Base-by-base conservation (phyloP, 2,113 vertebrate species). In the Perognathus longimembris region DNA sequence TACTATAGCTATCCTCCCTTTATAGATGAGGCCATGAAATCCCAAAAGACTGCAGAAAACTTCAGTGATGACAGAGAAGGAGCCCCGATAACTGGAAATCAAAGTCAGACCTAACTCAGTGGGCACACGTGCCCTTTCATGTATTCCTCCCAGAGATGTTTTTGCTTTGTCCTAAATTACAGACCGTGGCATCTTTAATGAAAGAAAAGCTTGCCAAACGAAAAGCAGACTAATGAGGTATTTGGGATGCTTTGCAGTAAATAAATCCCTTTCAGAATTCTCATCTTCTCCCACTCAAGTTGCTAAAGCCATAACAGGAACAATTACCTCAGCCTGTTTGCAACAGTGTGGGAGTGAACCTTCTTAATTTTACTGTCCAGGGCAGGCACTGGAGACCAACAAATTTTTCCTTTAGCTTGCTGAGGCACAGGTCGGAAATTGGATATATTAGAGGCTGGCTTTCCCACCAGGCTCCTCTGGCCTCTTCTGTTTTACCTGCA, bases 191-290 rank as follows among this genome's bases (percentile, higher is more conserved):
- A 74, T 42, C 93, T 94, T 84, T 75, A 95, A 95, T 93, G 93
- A 94, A 92, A 80, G 80, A 83, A 81, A 91, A 95, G 78, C 90
- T 92, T 94, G 83, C 63, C 70, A 95, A 92, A 90, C 89, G 92
- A 90, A 96, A 96, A 92, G 90, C 76, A 92, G 85, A 95, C 95
- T 95, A 95, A 95, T 92, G 91, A 93, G 93, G 84, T 96, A 90
- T 84, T 96, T 96, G 93, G 94, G 80, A 87, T 90, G 84, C 36
- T 92, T 91, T 92, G 50, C 85, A 95, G 86, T 89, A 96, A 96
- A 95, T 84, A 95, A 80, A 90, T 94, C 83, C 95, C 80, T 94
- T 94, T 89, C 92, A 74, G 88, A 92, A 91, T 92, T 89, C 85
- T 93, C 82, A 96, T 95, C 85, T 84, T 95, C 93, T 96, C 93